Conservation (phyloP, 2,113 vertebrate species). For the Micromys minutus region DNA sequence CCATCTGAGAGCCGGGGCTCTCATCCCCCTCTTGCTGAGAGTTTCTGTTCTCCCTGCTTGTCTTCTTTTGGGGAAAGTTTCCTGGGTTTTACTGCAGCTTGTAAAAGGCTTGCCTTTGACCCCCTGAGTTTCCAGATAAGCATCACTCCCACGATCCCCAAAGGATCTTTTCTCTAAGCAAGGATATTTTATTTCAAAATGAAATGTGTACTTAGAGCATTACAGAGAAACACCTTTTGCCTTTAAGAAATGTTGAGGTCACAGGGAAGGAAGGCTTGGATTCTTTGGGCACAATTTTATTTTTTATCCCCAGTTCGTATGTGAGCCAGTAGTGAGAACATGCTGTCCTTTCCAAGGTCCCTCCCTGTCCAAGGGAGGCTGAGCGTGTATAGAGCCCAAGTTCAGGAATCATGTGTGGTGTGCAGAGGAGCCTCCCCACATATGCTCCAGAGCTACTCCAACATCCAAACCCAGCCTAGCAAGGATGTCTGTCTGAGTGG, state of each 20-base stretch:
- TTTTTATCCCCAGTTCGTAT: background rate
- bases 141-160: background rate
- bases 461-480: background rate
- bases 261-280: background rate
- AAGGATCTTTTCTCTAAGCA: constrained; percentile 4
- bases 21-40: background rate
- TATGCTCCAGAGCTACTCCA: background rate
- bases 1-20: rapidly evolving
- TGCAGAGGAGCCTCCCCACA: no score
- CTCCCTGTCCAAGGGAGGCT: no score
- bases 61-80: background rate
- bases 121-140: constrained; percentile 39
- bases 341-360: rapidly evolving
- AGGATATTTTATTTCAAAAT: background rate
- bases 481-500: background rate
- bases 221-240: background rate
- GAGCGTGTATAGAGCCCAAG: background rate
- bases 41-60: background rate
- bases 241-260: background rate
- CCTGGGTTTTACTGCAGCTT: background rate
- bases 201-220: background rate
- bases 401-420: background rate
- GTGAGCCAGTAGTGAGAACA: background rate
- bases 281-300: background rate
- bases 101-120: constrained; percentile 22